Evolutionary conservation across 2,888 invertebrate species (phyloP).

Genomic region (Tetragonisca angustula): DNA sequence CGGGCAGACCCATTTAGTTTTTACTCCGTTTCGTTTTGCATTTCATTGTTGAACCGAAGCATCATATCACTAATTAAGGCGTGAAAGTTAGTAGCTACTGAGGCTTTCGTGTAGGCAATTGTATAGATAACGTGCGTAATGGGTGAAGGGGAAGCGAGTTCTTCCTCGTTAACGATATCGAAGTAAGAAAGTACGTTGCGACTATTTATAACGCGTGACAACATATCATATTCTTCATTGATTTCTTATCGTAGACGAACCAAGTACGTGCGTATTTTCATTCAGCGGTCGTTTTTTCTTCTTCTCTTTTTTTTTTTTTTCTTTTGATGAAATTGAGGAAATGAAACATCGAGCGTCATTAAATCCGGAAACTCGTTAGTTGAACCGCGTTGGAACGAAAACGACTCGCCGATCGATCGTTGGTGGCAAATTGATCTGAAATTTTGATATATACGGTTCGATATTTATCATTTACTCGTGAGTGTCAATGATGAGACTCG

Average conservation of each 20-base stretch:
- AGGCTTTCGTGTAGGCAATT: constrained; percentile 77
- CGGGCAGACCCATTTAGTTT: constrained; percentile 67
- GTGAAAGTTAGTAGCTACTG: constrained; percentile 71
- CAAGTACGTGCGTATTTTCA: constrained; percentile 14
- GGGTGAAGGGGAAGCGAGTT: constrained; percentile 14
- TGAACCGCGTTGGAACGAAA: constrained; percentile 13
- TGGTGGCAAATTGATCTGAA: constrained; percentile 16
- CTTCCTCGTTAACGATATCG: constrained; percentile 33
- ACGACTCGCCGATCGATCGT: constrained; percentile 22
- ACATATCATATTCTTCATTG: constrained; percentile 32
- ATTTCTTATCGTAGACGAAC: constrained; percentile 20
- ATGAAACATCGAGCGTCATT: background rate
- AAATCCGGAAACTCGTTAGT: background rate
- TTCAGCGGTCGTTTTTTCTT: constrained; percentile 6
- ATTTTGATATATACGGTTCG: constrained; percentile 56
- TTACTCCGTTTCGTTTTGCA: constrained; percentile 67
- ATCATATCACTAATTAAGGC: constrained; percentile 81
- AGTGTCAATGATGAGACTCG: constrained; percentile 13
- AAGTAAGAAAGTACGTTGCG: constrained; percentile 46
- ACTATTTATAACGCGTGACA: constrained; percentile 19
- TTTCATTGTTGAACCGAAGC: constrained; percentile 82
- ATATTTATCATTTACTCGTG: constrained; percentile 49
- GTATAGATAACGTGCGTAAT: constrained; percentile 51
- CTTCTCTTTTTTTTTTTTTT: too few relatives aligned
- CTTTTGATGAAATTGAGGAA: background rate